Conservation (phyloP, 2,888 invertebrate genomes). For the Stegana nigrithorax region DNA sequence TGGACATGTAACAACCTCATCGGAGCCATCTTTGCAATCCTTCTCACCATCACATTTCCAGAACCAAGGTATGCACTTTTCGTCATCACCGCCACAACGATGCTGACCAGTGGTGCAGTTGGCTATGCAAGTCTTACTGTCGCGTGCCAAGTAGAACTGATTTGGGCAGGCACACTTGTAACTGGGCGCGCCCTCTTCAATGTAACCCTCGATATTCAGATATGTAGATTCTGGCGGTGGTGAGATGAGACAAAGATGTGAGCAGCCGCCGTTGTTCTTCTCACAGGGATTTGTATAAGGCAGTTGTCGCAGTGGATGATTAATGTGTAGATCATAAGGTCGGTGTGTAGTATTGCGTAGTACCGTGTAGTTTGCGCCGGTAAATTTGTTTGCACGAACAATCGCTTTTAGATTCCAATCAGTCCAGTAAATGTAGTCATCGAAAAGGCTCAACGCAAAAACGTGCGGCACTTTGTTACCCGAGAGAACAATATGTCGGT, state of each 20-base stretch:
- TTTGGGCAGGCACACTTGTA: constrained; percentile 95
- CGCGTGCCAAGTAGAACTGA: constrained; percentile 85
- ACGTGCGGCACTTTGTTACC: constrained; percentile 92
- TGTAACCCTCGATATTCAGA: constrained; percentile 81
- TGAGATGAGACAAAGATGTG: constrained; percentile 92
- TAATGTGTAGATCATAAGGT: constrained; percentile 93
- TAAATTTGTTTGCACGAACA: constrained; percentile 91
- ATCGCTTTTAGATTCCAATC: constrained; percentile 98
- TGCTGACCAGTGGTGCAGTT: constrained; percentile 86
- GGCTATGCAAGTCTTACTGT: constrained; percentile 89
- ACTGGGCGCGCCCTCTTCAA: constrained; percentile 82
- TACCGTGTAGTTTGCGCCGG: constrained; percentile 78
- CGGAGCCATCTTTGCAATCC: constrained; percentile 91
- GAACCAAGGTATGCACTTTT: constrained; percentile 82
- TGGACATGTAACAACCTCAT: constrained; percentile 88
- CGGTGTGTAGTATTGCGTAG: constrained; percentile 93
- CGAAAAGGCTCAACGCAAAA: constrained; percentile 93
- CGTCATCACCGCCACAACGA: constrained; percentile 74
- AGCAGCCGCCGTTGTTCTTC: constrained; percentile 92
- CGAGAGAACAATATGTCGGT: constrained; percentile 84
- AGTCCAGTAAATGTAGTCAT: constrained; percentile 95
- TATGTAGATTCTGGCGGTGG: constrained; percentile 83
- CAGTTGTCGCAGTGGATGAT: constrained; percentile 88
- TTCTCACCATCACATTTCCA: constrained; percentile 92
- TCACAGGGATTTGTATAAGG: constrained; percentile 92